These are phyloP conservation scores for Toxotes lorentzi DNA, from an alignment of 2,797 vertebrate genomes.

Conservation along the genomic window DNA sequence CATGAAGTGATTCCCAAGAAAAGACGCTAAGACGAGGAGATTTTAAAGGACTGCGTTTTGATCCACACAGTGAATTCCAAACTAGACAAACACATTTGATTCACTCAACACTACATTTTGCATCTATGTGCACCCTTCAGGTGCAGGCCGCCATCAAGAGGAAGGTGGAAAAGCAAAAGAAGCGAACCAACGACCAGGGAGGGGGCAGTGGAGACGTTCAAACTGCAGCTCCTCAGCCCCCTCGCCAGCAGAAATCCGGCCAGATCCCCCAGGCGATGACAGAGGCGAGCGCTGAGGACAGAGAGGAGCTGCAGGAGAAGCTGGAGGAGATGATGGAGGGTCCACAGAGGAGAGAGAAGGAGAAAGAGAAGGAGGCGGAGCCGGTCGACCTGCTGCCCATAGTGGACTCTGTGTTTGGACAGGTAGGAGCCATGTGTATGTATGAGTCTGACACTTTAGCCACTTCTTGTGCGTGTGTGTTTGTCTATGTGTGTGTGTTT, in stretches of 20 bases:
- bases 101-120: no score
- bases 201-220: constrained; percentile 48
- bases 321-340: constrained; percentile 77
- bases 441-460: not conserved
- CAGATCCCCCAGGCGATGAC: not conserved
- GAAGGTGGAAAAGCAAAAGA: constrained; percentile 84
- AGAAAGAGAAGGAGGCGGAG: constrained; percentile 59
- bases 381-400: constrained; percentile 78
- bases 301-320: constrained; percentile 51
- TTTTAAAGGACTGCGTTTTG: not conserved
- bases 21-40: not conserved
- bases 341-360: constrained; percentile 45
- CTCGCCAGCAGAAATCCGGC: constrained; percentile 40
- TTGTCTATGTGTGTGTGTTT: constrained; percentile 5
- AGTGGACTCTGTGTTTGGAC: constrained; percentile 84
- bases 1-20: not conserved
- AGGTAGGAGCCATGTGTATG: constrained; percentile 73
- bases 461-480: not conserved
- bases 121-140: constrained; percentile 53
- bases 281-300: constrained; percentile 36
- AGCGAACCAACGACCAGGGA: constrained; percentile 16
- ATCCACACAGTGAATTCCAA: no score
- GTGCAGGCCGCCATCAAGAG: constrained; percentile 86
- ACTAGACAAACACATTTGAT: not conserved
- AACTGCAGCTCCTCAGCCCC: constrained; percentile 1